Evolutionary conservation across 2,888 invertebrate species (phyloP).

Genomic region (Sinopyrophorus schimmeli): DNA sequence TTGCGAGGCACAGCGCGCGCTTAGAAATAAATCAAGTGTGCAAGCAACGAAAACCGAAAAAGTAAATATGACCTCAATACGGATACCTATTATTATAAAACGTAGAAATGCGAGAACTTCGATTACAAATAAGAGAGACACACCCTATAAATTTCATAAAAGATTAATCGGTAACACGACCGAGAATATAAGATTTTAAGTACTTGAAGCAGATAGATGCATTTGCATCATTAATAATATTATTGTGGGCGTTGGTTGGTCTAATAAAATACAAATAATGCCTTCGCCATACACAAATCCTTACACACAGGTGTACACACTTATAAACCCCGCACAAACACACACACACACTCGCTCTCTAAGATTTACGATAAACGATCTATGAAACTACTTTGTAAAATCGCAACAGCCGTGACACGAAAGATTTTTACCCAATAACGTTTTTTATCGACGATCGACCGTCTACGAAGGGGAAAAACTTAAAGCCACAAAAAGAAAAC

Average conservation of each 20-base stretch:
- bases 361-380: slow-evolving; percentile 6
- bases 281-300: too few species aligned
- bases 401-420: slow-evolving; percentile 5
- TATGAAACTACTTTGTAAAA: slow-evolving; percentile 8
- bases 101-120: slow-evolving; percentile 23
- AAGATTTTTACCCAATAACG: slow-evolving; percentile 2
- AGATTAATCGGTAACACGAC: slow-evolving; percentile 27
- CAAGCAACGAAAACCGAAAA: too few species aligned
- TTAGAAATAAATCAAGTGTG: too few species aligned
- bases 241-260: slow-evolving; percentile 25
- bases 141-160: slow-evolving; percentile 26
- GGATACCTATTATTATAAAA: slow-evolving; percentile 21
- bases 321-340: slow-evolving; percentile 13
- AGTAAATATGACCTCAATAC: too few species aligned
- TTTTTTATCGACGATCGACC: too few species aligned
- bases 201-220: slow-evolving; percentile 27
- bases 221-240: slow-evolving; percentile 30
- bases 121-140: slow-evolving; percentile 31
- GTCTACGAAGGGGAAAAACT: too few species aligned
- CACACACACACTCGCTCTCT: too few species aligned
- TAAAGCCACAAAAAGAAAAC: too few species aligned
- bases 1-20: too few species aligned
- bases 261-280: slow-evolving; percentile 27
- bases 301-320: slow-evolving; percentile 24
- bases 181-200: slow-evolving; percentile 29